Conservation (phyloP, 2,888 invertebrate genomes). For the Strigamia transsilvanica region DNA sequence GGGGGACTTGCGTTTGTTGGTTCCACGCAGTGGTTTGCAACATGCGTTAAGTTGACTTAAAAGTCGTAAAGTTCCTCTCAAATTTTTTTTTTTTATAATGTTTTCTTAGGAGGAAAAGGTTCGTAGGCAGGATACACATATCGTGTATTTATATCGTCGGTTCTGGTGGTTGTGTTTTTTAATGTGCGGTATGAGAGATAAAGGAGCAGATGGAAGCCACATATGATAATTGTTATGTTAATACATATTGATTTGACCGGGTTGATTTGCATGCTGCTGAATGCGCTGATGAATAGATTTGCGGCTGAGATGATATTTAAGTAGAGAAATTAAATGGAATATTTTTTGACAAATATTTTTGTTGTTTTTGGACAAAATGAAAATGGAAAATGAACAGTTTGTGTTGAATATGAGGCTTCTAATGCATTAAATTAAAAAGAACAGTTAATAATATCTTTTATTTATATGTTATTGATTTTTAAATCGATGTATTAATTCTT, state of each 20-base stretch:
- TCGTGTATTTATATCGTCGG: no score
- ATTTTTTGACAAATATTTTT: not conserved
- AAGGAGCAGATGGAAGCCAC: not conserved
- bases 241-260: not conserved
- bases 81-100: not conserved
- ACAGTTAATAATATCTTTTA: no score
- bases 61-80: not conserved
- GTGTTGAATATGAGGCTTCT: no score
- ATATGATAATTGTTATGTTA: not conserved
- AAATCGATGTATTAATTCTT: not conserved
- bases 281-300: not conserved
- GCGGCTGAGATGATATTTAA: not conserved
- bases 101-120: no score
- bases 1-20: not conserved
- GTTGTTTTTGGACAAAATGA: no score
- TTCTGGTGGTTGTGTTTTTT: no score
- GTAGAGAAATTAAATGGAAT: not conserved
- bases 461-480: not conserved
- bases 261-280: not conserved
- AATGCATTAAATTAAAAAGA: no score
- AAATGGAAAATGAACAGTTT: no score
- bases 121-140: no score
- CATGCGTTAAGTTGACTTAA: not conserved
- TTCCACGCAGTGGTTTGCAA: not conserved
- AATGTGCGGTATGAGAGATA: no score